These are phyloP conservation scores for Muscina levida DNA, from an alignment of 2,888 invertebrate species.

Conservation along the genomic window DNA sequence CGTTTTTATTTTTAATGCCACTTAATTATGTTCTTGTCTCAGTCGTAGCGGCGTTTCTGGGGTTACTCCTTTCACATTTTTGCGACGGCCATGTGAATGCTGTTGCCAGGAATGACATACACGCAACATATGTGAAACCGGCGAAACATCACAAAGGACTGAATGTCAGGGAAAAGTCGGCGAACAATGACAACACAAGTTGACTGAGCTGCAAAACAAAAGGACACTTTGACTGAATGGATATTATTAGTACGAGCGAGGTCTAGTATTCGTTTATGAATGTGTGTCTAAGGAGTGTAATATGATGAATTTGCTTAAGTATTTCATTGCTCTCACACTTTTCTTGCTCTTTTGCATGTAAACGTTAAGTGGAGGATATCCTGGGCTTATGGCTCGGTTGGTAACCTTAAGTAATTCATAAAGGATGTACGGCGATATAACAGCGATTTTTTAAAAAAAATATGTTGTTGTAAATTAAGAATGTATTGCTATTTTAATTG, in stretches of 20 bases:
- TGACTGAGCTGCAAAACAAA: slow-evolving; percentile 39
- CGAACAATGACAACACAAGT: slow-evolving; percentile 24
- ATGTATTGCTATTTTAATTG: too few relatives aligned
- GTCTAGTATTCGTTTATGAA: slow-evolving; percentile 17
- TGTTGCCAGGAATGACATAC: slow-evolving; percentile 1
- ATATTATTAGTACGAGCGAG: slow-evolving; percentile 14
- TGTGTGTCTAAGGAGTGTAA: background rate
- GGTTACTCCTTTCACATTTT: background rate
- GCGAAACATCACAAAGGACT: slow-evolving; percentile 28
- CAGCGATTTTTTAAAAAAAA: too few relatives aligned
- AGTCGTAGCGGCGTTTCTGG: background rate
- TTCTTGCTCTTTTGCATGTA: background rate
- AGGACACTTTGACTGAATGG: slow-evolving; percentile 27
- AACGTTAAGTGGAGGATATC: background rate
- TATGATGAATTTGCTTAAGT: slow-evolving; percentile 44
- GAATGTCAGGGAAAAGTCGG: slow-evolving; percentile 13
- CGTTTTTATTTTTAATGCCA: slow-evolving; percentile 64
- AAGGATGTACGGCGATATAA: too few relatives aligned
- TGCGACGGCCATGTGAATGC: background rate
- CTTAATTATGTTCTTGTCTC: slow-evolving; percentile 61
- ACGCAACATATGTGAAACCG: slow-evolving; percentile 52
- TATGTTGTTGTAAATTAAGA: too few relatives aligned
- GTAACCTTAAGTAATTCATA: background rate
- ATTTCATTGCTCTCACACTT: slow-evolving; percentile 23
- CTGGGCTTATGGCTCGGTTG: background rate